These are phyloP conservation scores for Mergus octosetaceus DNA, from an alignment of 2,797 vertebrate genomes.

Conservation along the genomic window DNA sequence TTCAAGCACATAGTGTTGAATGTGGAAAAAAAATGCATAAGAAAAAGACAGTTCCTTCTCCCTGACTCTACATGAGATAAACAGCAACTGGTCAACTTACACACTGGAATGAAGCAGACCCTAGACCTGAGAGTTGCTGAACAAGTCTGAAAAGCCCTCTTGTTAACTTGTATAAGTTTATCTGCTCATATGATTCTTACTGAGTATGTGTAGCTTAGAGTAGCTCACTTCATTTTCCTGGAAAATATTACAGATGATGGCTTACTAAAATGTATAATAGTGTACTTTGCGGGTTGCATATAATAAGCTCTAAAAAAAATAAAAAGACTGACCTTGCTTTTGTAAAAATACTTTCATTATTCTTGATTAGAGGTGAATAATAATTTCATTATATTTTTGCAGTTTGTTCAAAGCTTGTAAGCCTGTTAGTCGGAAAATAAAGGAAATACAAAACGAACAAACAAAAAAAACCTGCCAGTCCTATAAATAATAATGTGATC, in stretches of 20 bases:
- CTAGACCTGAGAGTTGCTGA: not conserved
- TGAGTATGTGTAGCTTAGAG: not conserved
- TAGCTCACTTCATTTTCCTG: not conserved
- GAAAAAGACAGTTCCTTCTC: not conserved
- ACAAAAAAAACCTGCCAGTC: not conserved
- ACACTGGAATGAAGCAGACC: not conserved
- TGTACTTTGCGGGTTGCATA: not conserved
- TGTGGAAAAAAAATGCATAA: not conserved
- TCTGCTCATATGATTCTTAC: not conserved
- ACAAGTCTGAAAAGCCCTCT: not conserved
- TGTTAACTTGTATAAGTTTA: not conserved
- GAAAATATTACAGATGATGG: not conserved
- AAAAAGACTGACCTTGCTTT: not conserved
- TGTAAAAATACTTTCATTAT: not conserved
- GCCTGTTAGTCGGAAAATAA: not conserved
- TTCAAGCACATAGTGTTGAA: not conserved
- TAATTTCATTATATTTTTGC: not conserved
- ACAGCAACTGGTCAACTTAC: not conserved
- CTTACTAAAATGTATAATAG: not conserved
- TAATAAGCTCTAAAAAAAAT: not conserved
- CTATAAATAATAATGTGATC: not conserved
- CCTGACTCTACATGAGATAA: not conserved
- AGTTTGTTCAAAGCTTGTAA: not conserved
- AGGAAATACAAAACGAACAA: not conserved
- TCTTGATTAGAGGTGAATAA: not conserved